These are phyloP conservation scores for Furnarius figulus DNA, from an alignment of 2,113 vertebrate species.

Conservation along the genomic window DNA sequence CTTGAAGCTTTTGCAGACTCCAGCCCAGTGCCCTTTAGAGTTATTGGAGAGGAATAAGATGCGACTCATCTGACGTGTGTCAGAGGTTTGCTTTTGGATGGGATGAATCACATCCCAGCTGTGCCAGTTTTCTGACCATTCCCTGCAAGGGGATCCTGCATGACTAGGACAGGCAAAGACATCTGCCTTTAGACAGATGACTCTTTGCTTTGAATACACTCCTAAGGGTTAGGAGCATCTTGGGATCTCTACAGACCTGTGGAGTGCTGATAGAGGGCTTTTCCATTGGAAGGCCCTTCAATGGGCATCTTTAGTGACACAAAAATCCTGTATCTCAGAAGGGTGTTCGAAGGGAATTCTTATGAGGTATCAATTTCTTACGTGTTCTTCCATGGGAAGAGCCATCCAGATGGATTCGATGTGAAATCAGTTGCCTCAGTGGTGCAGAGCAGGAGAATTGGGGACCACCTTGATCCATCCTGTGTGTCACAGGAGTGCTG, in stretches of 20 bases:
- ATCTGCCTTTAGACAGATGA: background rate
- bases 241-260: background rate
- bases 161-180: background rate
- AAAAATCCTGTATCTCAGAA: fast-evolving
- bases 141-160: background rate
- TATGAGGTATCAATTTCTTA: background rate
- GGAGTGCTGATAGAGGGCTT: background rate
- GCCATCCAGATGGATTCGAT: background rate
- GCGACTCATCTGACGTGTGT: background rate
- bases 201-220: background rate
- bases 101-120: background rate
- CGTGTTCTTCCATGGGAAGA: background rate
- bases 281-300: background rate
- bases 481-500: no score
- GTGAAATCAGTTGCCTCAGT: background rate
- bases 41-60: background rate
- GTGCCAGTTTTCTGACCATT: background rate
- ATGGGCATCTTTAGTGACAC: background rate
- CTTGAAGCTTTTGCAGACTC: background rate
- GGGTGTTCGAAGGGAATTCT: background rate
- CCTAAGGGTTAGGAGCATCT: background rate
- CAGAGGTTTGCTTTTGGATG: background rate
- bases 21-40: background rate
- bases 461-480: background rate
- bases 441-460: background rate